Evolutionary conservation across 2,888 invertebrate species (phyloP).

Genomic region (Limulus polyphemus): DNA sequence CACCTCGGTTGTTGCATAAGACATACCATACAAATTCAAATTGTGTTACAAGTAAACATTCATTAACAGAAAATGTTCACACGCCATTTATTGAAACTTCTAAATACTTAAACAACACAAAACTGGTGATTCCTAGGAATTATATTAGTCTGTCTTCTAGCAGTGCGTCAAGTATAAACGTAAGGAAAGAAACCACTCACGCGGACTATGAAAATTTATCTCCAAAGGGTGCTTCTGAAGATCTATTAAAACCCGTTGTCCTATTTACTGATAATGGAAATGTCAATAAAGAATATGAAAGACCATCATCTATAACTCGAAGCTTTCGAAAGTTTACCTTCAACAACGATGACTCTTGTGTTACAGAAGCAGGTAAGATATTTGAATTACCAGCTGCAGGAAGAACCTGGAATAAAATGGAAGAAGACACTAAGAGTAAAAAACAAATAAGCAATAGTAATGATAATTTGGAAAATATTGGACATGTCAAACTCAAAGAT

Average conservation of each 20-base stretch:
- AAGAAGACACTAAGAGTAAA: constrained; percentile 24
- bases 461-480: constrained; percentile 10
- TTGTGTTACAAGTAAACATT: no score
- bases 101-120: no score
- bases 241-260: constrained; percentile 2
- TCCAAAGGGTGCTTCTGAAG: constrained; percentile 7
- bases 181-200: no score
- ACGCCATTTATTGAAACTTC: no score
- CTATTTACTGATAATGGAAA: constrained; percentile 7
- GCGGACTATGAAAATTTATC: constrained; percentile 2
- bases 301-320: constrained; percentile 23
- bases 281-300: constrained; percentile 11
- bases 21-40: no score
- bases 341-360: constrained; percentile 29
- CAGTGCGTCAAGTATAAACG: no score
- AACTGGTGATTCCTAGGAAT: no score
- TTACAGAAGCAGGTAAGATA: constrained; percentile 28
- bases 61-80: no score
- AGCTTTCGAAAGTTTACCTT: constrained; percentile 29
- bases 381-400: constrained; percentile 24
- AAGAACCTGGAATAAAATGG: constrained; percentile 25
- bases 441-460: no score
- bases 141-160: no score
- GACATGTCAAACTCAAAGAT: constrained; percentile 7
- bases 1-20: no score